Conservation (phyloP, 2,888 invertebrate genomes). For the Drosophila lutescens region DNA sequence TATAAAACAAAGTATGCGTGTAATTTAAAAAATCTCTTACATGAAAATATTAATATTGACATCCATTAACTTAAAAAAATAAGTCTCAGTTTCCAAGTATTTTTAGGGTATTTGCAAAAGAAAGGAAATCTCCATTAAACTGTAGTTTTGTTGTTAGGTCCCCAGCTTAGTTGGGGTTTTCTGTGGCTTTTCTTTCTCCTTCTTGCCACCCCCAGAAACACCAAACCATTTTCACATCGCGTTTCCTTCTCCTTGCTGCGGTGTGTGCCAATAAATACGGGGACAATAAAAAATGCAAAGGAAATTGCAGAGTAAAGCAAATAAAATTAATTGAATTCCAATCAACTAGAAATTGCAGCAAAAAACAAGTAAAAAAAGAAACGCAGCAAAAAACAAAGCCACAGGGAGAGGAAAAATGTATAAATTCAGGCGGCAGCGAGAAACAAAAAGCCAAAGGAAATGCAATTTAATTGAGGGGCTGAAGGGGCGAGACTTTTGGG, state of each 20-base stretch:
- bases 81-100: not conserved
- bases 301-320: slow-evolving; percentile 80
- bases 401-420: slow-evolving; percentile 19
- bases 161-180: slow-evolving; percentile 44
- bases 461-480: slow-evolving; percentile 64
- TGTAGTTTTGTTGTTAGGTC: slow-evolving; percentile 52
- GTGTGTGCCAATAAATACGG: slow-evolving; percentile 75
- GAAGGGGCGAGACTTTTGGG: slow-evolving; percentile 1
- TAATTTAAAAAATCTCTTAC: too few species aligned
- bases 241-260: slow-evolving; percentile 22
- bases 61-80: too few species aligned
- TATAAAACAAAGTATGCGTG: too few species aligned
- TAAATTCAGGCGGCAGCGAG: slow-evolving; percentile 36
- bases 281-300: slow-evolving; percentile 78
- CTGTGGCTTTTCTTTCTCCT: slow-evolving; percentile 31
- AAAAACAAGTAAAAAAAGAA: slow-evolving; percentile 39
- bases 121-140: slow-evolving; percentile 67
- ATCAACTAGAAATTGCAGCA: slow-evolving; percentile 79
- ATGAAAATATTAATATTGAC: too few species aligned
- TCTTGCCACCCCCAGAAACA: slow-evolving; percentile 2
- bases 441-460: slow-evolving; percentile 59
- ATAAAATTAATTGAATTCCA: slow-evolving; percentile 83
- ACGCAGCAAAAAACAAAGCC: slow-evolving; percentile 44
- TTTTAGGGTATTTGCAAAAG: slow-evolving; percentile 26
- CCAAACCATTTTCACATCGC: not conserved